Evolutionary conservation across 1,140 invertebrate species (phyloP).

Genomic region (Lasioglossum baleicum): DNA sequence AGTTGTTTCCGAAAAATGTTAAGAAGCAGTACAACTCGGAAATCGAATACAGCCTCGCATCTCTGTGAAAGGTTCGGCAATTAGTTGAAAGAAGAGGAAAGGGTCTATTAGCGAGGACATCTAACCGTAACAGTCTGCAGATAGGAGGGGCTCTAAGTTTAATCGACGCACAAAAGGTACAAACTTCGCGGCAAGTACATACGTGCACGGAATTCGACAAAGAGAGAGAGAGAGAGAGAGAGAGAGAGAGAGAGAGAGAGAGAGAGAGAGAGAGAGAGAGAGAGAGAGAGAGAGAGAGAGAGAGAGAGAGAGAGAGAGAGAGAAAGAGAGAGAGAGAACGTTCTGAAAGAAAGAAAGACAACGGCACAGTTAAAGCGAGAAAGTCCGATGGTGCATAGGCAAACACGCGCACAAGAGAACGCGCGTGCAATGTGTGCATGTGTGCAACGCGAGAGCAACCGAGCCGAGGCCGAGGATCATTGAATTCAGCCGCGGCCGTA

Average conservation of each 20-base stretch:
- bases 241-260: neutral
- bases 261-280: neutral
- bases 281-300: neutral
- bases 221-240: neutral
- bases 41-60: too few relatives aligned
- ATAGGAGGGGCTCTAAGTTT: slow-evolving; percentile 2
- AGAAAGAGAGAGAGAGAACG: too few relatives aligned
- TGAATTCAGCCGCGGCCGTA: slow-evolving; percentile 17
- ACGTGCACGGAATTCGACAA: slow-evolving; percentile 18
- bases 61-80: neutral
- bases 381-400: slow-evolving; percentile 6
- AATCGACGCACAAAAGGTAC: slow-evolving; percentile 38
- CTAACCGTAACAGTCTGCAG: neutral
- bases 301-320: neutral
- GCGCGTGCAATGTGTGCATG: neutral
- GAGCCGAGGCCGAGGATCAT: slow-evolving; percentile 27
- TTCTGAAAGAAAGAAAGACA: too few relatives aligned
- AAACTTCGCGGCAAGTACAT: slow-evolving; percentile 32
- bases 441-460: neutral
- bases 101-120: neutral
- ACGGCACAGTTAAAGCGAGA: too few relatives aligned
- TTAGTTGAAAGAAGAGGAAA: slow-evolving; percentile 2
- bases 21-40: too few relatives aligned
- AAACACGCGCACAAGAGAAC: slow-evolving; percentile 16
- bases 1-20: too few relatives aligned